phyloP scores from a whole-genome alignment of 2,113 vertebrate genomes.

The Mellivora capensis region DNA sequence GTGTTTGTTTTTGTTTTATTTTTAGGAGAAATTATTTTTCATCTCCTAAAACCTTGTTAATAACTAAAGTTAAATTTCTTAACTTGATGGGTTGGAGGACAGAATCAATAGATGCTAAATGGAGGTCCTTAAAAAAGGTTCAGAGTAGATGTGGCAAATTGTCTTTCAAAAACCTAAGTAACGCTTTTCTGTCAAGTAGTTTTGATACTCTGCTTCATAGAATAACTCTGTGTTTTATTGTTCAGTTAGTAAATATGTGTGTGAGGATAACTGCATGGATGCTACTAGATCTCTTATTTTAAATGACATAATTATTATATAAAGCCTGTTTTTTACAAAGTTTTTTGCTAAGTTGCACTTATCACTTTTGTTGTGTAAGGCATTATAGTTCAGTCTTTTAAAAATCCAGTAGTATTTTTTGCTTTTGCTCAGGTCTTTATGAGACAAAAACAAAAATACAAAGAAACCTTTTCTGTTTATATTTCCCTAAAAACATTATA shows the following conservation, averaged over 20 bases:
- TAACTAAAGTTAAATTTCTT: conserved; percentile 24
- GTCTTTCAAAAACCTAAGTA: background rate
- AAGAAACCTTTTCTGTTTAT: background rate
- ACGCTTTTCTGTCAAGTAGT: background rate
- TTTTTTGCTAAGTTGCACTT: conserved; percentile 11
- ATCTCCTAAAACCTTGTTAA: background rate
- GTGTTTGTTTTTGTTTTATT: background rate
- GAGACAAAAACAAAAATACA: background rate
- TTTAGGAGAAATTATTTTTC: background rate
- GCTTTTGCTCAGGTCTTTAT: conserved; percentile 20
- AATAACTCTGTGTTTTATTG: background rate
- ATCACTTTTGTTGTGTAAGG: background rate
- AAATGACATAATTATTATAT: background rate
- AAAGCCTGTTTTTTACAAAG: background rate
- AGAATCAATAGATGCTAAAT: background rate
- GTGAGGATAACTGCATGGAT: background rate
- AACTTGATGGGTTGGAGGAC: background rate
- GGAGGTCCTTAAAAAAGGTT: background rate
- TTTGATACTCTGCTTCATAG: background rate
- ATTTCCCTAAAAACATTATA: background rate
- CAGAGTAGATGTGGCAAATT: background rate
- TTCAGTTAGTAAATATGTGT: background rate
- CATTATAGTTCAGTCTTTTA: background rate
- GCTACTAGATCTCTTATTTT: background rate
- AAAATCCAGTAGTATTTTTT: background rate